phyloP scores from a whole-genome alignment of 2,888 invertebrate genomes.

The Harpalus rufipes region DNA sequence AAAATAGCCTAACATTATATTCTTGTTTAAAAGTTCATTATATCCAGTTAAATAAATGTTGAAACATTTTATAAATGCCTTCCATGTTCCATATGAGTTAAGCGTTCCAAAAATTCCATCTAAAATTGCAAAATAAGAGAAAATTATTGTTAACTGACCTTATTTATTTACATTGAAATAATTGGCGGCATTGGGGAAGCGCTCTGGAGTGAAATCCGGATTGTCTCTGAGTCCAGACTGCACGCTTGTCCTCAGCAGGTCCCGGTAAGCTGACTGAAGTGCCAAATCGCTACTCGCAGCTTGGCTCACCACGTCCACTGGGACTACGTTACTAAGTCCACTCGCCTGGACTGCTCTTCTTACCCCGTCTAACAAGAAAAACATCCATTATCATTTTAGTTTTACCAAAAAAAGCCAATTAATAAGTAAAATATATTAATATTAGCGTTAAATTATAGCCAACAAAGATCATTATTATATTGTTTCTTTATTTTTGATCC shows the following conservation, averaged over 20 bases:
- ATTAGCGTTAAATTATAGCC: too few species aligned
- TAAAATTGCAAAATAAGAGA: conserved; percentile 7
- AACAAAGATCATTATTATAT: too few species aligned
- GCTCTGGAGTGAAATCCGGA: conserved; percentile 76
- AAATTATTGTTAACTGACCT: conserved; percentile 44
- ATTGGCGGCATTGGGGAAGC: conserved; percentile 76
- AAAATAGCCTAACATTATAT: too few species aligned
- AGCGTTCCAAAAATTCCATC: background rate
- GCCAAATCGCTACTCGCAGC: conserved; percentile 78
- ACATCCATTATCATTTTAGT: background rate
- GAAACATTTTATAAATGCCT: too few species aligned
- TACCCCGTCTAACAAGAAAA: conserved; percentile 73
- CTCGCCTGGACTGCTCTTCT: conserved; percentile 78
- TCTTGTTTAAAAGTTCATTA: too few species aligned
- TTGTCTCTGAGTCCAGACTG: conserved; percentile 78
- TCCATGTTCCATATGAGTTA: background rate
- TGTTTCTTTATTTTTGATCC: too few species aligned
- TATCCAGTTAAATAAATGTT: too few species aligned
- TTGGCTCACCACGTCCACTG: conserved; percentile 77
- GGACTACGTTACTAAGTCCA: conserved; percentile 77
- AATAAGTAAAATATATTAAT: too few species aligned
- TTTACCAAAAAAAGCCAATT: background rate
- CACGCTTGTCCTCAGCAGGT: conserved; percentile 78
- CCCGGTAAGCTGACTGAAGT: conserved; percentile 79
- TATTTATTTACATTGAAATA: conserved; percentile 72